phyloP scores from a whole-genome alignment of 1,140 invertebrate species.

The Drosophila oshimai region DNA sequence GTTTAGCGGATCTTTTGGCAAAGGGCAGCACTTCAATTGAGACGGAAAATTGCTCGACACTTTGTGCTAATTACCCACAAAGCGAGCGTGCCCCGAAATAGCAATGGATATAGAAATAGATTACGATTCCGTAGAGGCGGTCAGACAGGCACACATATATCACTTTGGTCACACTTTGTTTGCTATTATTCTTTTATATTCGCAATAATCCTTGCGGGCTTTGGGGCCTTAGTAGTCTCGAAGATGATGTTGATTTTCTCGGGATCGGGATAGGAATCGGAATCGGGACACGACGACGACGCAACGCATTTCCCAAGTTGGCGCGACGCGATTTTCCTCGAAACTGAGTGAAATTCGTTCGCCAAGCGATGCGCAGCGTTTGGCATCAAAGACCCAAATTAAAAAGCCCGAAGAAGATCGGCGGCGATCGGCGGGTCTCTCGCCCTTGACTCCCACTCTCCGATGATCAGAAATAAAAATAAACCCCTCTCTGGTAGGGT shows the following conservation, averaged over 20 bases:
- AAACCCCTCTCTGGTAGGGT: constrained; percentile 27
- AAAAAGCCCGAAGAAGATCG: constrained; percentile 70
- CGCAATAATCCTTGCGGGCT: constrained; percentile 46
- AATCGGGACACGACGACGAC: too few relatives aligned
- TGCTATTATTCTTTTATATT: constrained; percentile 3
- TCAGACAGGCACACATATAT: constrained; percentile 25
- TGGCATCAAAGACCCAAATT: constrained; percentile 67
- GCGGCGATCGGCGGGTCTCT: constrained; percentile 41
- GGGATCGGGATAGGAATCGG: too few relatives aligned
- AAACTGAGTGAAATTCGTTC: constrained; percentile 64
- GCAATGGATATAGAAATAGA: constrained; percentile 22
- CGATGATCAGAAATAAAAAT: constrained; percentile 13
- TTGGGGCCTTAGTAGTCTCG: constrained; percentile 27
- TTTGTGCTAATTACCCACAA: constrained; percentile 58
- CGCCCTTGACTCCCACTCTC: constrained; percentile 43
- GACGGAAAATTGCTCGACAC: constrained; percentile 66
- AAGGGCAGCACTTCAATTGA: constrained; percentile 54
- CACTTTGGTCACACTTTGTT: constrained; percentile 47
- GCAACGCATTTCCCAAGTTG: constrained; percentile 70
- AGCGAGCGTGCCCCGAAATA: constrained; percentile 17
- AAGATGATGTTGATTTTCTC: constrained; percentile 3
- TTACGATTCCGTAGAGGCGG: constrained; percentile 2
- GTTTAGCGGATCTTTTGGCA: constrained; percentile 48
- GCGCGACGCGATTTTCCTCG: constrained; percentile 75
- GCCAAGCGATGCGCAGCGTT: constrained; percentile 48